These are phyloP conservation scores for Proterorhinus semilunaris DNA, from an alignment of 2,113 vertebrate species.

Conservation along the genomic window DNA sequence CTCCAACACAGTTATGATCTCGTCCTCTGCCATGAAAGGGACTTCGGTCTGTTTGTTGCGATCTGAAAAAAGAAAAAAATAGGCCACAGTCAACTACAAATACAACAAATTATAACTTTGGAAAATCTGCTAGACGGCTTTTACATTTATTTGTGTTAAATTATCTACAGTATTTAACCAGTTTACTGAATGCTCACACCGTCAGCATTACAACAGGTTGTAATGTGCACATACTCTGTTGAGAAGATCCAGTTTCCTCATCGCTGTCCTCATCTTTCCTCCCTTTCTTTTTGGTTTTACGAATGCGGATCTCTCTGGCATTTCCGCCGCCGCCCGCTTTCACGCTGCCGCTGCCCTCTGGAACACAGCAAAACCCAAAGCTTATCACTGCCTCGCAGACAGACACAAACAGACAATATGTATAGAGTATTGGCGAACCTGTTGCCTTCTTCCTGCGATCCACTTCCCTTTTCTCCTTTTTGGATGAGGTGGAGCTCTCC, in stretches of 20 bases:
- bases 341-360: slow-evolving; percentile 88
- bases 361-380: slow-evolving; percentile 20
- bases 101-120: slow-evolving; percentile 16
- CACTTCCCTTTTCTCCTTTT: slow-evolving; percentile 90
- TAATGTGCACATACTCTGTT: slow-evolving; percentile 56
- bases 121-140: background rate
- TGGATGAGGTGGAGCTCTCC: slow-evolving; percentile 76
- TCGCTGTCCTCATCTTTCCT: slow-evolving; percentile 89
- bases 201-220: background rate
- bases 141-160: background rate
- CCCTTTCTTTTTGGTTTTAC: slow-evolving; percentile 91
- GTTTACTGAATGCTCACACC: too few species aligned
- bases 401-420: background rate
- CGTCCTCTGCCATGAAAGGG: slow-evolving; percentile 84
- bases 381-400: background rate
- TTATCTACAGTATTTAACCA: too few species aligned
- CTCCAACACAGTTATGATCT: slow-evolving; percentile 84
- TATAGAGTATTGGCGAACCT: slow-evolving; percentile 71
- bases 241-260: slow-evolving; percentile 79
- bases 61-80: slow-evolving; percentile 70
- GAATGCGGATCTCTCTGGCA: slow-evolving; percentile 88
- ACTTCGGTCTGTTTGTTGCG: slow-evolving; percentile 81
- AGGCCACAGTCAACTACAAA: slow-evolving; percentile 18
- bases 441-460: slow-evolving; percentile 86
- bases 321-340: slow-evolving; percentile 85